These are phyloP conservation scores for Chrysolina americana DNA, from an alignment of 2,888 invertebrate species.

Conservation along the genomic window DNA sequence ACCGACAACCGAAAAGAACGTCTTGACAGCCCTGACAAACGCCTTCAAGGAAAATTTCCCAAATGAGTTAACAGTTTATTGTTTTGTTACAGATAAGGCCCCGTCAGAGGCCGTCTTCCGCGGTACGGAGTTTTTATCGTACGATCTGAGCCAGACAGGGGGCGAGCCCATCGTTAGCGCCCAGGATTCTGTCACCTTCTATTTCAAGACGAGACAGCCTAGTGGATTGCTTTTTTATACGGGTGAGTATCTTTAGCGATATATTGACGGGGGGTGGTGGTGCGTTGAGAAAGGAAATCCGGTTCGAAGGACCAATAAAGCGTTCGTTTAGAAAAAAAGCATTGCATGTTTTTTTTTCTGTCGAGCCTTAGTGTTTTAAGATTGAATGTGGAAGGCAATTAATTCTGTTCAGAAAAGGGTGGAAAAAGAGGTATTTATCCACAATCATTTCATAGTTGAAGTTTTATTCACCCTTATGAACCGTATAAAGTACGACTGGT, in stretches of 20 bases:
- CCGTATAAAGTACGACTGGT: no score
- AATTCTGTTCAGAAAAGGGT: no score
- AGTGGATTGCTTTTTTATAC: constrained; percentile 95
- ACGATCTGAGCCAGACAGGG: constrained; percentile 88
- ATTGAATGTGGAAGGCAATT: no score
- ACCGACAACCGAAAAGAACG: not conserved
- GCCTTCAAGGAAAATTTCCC: constrained; percentile 1
- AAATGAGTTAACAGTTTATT: constrained; percentile 3
- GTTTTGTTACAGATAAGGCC: constrained; percentile 83
- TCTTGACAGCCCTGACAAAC: not conserved
- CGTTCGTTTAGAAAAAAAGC: no score
- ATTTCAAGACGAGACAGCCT: constrained; percentile 93
- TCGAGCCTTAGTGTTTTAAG: no score
- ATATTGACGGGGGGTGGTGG: not conserved
- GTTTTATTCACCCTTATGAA: no score
- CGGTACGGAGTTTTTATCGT: constrained; percentile 92
- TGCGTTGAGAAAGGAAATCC: not conserved
- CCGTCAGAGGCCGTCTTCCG: constrained; percentile 95
- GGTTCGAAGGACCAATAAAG: not conserved
- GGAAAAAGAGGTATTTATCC: no score
- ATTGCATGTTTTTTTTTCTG: no score
- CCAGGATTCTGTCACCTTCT: constrained; percentile 90
- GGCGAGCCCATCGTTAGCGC: constrained; percentile 92
- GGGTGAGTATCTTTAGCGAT: constrained; percentile 72
- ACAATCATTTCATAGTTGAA: no score